These are phyloP conservation scores for Leptodirus hochenwartii DNA, from an alignment of 2,888 invertebrate genomes.

Conservation along the genomic window DNA sequence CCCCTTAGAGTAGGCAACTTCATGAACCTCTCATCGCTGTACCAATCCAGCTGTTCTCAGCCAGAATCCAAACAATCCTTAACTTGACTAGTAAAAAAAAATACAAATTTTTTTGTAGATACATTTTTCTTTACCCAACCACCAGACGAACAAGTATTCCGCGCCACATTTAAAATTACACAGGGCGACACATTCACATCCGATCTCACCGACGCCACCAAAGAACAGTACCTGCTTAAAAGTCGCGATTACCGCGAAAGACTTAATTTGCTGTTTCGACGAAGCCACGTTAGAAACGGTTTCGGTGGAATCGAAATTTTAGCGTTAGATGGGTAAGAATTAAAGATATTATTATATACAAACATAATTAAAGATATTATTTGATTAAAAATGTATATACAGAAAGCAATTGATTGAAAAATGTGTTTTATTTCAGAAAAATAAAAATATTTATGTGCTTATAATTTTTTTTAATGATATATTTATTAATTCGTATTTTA, in stretches of 20 bases:
- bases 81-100: too few relatives aligned
- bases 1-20: too few relatives aligned
- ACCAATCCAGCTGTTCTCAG: too few relatives aligned
- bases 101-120: too few relatives aligned
- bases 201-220: slow-evolving; percentile 46
- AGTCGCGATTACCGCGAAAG: slow-evolving; percentile 58
- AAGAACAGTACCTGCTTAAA: slow-evolving; percentile 50
- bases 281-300: slow-evolving; percentile 55
- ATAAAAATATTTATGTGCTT: neutral
- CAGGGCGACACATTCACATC: slow-evolving; percentile 50
- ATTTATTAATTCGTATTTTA: slow-evolving; percentile 21
- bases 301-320: slow-evolving; percentile 66
- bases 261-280: slow-evolving; percentile 52
- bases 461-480: slow-evolving; percentile 4
- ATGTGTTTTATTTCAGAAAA: neutral
- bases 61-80: too few relatives aligned
- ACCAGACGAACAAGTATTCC: slow-evolving; percentile 62
- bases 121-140: slow-evolving; percentile 54
- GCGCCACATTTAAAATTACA: slow-evolving; percentile 59
- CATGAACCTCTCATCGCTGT: too few relatives aligned
- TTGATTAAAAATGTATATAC: neutral
- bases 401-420: neutral
- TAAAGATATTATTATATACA: neutral
- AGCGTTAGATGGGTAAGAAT: slow-evolving; percentile 61
- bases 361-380: neutral